phyloP scores from a whole-genome alignment of 2,888 invertebrate species.

The Leptopilina drosophilae region DNA sequence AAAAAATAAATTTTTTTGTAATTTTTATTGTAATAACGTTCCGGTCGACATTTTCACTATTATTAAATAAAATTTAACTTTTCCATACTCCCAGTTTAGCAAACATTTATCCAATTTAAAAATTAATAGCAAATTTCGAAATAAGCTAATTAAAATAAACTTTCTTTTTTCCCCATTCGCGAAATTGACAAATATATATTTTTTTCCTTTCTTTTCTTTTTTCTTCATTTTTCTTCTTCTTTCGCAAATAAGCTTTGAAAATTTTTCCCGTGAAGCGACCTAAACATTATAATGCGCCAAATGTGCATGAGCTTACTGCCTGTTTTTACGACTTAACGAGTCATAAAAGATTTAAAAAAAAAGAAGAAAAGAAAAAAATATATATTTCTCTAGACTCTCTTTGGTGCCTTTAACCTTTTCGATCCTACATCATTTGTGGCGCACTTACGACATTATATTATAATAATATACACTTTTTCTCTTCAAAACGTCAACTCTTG shows the following conservation, averaged over 20 bases:
- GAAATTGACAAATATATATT: too few relatives aligned
- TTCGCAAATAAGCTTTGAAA: not conserved
- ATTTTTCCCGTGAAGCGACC: not conserved
- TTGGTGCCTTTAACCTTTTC: slow-evolving; percentile 17
- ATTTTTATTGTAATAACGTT: too few relatives aligned
- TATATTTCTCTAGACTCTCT: slow-evolving; percentile 4
- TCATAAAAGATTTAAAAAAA: not conserved
- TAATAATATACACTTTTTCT: slow-evolving; percentile 31
- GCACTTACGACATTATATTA: slow-evolving; percentile 19
- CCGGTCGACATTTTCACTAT: too few relatives aligned
- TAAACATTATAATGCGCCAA: not conserved
- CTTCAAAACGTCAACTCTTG: not conserved
- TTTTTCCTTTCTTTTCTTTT: too few relatives aligned
- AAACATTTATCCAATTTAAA: too few relatives aligned
- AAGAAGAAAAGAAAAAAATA: not conserved
- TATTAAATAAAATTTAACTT: too few relatives aligned
- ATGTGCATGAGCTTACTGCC: slow-evolving; percentile 8
- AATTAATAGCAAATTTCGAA: too few relatives aligned
- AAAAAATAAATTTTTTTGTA: too few relatives aligned
- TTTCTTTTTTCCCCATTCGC: too few relatives aligned
- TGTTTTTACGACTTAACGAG: slow-evolving; percentile 1
- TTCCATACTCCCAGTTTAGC: too few relatives aligned
- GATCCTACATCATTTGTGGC: slow-evolving; percentile 21
- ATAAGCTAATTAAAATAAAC: too few relatives aligned
- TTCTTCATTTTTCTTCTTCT: too few relatives aligned